A percentile compares a stretch with the other conserved stretches of the same genome.
Conservation (phyloP, 2,888 invertebrate genomes). For the Pediacus dermestoides region DNA sequence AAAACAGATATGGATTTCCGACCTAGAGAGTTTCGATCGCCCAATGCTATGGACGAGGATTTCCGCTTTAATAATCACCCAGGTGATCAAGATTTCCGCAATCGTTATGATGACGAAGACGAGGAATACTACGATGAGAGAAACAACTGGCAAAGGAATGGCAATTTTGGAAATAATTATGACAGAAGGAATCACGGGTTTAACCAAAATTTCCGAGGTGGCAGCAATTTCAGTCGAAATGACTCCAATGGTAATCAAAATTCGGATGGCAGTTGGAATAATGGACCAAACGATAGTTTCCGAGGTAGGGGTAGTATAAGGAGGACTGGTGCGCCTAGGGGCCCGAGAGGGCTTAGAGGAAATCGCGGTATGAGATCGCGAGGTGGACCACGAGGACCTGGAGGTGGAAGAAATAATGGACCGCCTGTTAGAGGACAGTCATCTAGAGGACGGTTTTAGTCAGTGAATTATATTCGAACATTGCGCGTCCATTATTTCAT, state of each 20-base stretch:
- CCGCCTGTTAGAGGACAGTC: constrained; percentile 14
- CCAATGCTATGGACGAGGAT: constrained; percentile 22
- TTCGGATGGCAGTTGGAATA: constrained; percentile 9
- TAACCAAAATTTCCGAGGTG: constrained; percentile 28
- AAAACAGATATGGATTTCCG: constrained; percentile 36
- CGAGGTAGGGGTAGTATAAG: constrained; percentile 14
- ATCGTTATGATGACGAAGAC: constrained; percentile 38
- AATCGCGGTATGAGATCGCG: constrained; percentile 8
- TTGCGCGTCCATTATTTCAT: no score
- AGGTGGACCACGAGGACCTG: constrained; percentile 4
- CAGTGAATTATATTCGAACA: no score
- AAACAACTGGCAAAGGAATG: constrained; percentile 48
- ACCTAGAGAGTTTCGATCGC: constrained; percentile 29
- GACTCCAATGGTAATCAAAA: constrained; percentile 7
- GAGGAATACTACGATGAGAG: constrained; percentile 50
- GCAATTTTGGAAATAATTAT: constrained; percentile 22
- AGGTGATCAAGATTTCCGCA: constrained; percentile 47
- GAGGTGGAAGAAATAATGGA: constrained; percentile 11
- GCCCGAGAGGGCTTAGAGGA: constrained; percentile 8
- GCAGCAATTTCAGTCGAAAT: constrained; percentile 9
- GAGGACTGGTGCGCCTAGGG: constrained; percentile 14
- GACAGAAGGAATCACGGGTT: constrained; percentile 20
- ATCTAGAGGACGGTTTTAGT: no score
- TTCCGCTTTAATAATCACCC: constrained; percentile 20
- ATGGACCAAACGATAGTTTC: constrained; percentile 11